Evolutionary conservation across 2,797 vertebrate genomes (phyloP).

Genomic region (Chelmon rostratus): DNA sequence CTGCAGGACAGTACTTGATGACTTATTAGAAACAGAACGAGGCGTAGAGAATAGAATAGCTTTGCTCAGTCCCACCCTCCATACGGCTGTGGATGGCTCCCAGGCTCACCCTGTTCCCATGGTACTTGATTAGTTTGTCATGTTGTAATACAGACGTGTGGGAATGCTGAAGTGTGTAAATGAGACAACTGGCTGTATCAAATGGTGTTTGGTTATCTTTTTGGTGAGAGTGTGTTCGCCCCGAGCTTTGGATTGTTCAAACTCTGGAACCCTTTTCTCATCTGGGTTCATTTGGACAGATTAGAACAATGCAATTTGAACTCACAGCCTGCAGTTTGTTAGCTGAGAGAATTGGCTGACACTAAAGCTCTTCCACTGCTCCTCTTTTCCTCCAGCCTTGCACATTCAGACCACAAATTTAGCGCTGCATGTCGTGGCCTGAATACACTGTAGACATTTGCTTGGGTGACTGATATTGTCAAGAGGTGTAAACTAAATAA

Average conservation of each 20-base stretch:
- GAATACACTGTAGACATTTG: neutral
- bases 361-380: constrained; percentile 13
- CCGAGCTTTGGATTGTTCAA: constrained; percentile 41
- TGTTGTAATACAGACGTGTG: constrained; percentile 62
- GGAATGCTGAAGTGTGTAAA: constrained; percentile 64
- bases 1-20: constrained; percentile 75
- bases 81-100: constrained; percentile 70
- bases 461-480: neutral
- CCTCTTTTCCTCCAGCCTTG: constrained; percentile 6
- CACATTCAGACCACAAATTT: constrained; percentile 20
- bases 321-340: constrained; percentile 48
- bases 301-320: constrained; percentile 48
- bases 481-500: neutral
- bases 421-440: neutral
- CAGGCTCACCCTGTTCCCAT: constrained; percentile 71
- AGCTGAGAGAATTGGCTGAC: constrained; percentile 19
- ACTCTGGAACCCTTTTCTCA: constrained; percentile 49
- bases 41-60: constrained; percentile 62
- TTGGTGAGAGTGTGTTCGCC: constrained; percentile 17
- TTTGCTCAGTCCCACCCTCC: constrained; percentile 59
- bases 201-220: constrained; percentile 58
- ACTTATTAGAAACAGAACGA: constrained; percentile 80
- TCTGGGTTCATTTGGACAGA: constrained; percentile 57
- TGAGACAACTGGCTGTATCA: constrained; percentile 47
- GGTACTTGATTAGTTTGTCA: constrained; percentile 76